phyloP scores from a whole-genome alignment of 37 sponge, comb jelly and placozoan species.

The Aplysina aerophoba region DNA sequence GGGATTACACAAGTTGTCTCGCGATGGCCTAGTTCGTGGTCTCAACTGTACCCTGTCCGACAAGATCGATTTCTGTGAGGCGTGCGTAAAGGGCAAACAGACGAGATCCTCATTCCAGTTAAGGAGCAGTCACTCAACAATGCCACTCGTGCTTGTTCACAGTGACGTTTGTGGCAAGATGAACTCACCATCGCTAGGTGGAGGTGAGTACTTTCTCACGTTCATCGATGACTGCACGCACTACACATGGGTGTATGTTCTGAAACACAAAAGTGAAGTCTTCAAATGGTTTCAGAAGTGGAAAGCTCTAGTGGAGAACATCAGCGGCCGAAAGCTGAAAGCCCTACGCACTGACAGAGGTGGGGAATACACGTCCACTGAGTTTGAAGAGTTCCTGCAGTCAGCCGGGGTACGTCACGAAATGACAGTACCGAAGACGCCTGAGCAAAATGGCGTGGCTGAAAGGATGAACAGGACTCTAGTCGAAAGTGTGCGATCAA shows the following conservation, averaged over 20 bases:
- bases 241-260: neutral
- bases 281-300: constrained; percentile 26
- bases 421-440: constrained; percentile 29
- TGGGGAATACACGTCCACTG: constrained; percentile 42
- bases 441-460: constrained; percentile 41
- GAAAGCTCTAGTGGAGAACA: constrained; percentile 40
- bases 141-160: too few species aligned
- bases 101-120: too few species aligned
- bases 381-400: constrained; percentile 21
- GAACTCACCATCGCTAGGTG: too few species aligned
- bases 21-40: constrained; percentile 49
- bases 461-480: constrained; percentile 42
- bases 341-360: constrained; percentile 6
- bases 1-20: constrained; percentile 37
- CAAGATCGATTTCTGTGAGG: too few species aligned
- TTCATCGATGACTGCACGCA: too few species aligned
- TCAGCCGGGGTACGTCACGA: constrained; percentile 32
- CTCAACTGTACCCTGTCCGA: constrained; percentile 48
- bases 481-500: constrained; percentile 21
- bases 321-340: neutral
- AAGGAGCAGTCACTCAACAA: too few species aligned
- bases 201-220: too few species aligned
- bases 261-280: constrained; percentile 6
- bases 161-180: too few species aligned
- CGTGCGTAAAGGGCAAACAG: too few species aligned